Percentiles rank a stretch among this genome's conserved stretches.
These are phyloP conservation scores for Tichodroma muraria DNA, from an alignment of 2,113 vertebrate species.

Conservation along the genomic window DNA sequence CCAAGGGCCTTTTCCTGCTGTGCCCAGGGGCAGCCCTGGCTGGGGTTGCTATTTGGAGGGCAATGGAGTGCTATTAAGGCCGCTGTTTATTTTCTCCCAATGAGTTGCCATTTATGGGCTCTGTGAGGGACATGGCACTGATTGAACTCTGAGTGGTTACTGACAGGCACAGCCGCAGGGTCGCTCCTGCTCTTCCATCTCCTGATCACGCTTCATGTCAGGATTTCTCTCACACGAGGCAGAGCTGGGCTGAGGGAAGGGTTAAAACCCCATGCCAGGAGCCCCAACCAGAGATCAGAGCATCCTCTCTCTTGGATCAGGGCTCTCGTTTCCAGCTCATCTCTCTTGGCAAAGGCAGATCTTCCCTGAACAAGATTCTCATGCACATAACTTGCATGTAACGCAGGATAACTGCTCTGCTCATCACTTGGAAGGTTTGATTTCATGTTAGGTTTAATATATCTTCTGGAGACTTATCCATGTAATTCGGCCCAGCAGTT, in stretches of 20 bases:
- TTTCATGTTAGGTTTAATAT: neutral
- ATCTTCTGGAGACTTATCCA: neutral
- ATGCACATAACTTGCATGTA: neutral
- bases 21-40: neutral
- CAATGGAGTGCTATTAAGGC: neutral
- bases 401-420: neutral
- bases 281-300: neutral
- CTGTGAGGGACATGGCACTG: neutral
- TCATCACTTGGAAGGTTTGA: neutral
- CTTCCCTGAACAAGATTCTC: neutral
- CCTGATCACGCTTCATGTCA: neutral
- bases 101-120: neutral
- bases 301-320: neutral
- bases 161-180: neutral
- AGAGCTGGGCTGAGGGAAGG: neutral
- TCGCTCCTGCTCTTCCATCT: neutral
- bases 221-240: neutral
- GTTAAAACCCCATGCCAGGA: neutral
- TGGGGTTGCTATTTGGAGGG: neutral
- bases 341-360: neutral
- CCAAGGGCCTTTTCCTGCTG: neutral
- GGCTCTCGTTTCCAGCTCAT: neutral
- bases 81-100: slow-evolving; percentile 41
- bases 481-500: neutral
- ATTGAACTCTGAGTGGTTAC: neutral